These are phyloP conservation scores for Progne subis DNA, from an alignment of 2,113 vertebrate genomes.

Conservation along the genomic window DNA sequence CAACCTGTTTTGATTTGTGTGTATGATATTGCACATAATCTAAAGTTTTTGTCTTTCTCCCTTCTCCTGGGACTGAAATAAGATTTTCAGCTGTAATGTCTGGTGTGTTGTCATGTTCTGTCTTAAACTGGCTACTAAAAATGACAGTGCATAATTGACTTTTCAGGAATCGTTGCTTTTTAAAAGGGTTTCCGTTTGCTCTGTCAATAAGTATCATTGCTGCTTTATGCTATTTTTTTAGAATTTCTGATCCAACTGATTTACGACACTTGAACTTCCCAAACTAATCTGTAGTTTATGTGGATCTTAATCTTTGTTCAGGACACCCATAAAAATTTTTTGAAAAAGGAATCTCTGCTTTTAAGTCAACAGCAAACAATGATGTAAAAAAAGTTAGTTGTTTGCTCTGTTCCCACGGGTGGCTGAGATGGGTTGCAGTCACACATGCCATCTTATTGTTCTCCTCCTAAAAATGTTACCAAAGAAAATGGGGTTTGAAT, in stretches of 20 bases:
- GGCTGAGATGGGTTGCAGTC: not conserved
- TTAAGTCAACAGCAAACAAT: not conserved
- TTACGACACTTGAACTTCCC: not conserved
- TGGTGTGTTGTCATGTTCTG: not conserved
- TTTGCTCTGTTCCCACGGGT: not conserved
- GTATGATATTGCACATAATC: not conserved
- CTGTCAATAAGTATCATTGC: not conserved
- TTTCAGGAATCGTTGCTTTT: not conserved
- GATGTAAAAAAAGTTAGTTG: not conserved
- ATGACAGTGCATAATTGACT: not conserved
- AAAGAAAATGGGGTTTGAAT: not conserved
- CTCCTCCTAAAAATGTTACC: not conserved
- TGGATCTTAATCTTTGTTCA: not conserved
- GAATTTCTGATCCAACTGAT: not conserved
- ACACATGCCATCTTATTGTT: constrained; percentile 24
- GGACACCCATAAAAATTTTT: not conserved
- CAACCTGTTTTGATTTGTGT: not conserved
- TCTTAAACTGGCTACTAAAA: not conserved
- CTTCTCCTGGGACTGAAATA: not conserved
- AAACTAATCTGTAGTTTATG: not conserved
- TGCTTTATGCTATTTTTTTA: not conserved
- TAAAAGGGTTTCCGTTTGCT: not conserved
- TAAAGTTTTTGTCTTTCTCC: not conserved
- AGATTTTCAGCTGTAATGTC: not conserved
- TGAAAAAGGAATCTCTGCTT: not conserved